Conservation (phyloP, 2,888 invertebrate genomes). For the Euproctis similis region DNA sequence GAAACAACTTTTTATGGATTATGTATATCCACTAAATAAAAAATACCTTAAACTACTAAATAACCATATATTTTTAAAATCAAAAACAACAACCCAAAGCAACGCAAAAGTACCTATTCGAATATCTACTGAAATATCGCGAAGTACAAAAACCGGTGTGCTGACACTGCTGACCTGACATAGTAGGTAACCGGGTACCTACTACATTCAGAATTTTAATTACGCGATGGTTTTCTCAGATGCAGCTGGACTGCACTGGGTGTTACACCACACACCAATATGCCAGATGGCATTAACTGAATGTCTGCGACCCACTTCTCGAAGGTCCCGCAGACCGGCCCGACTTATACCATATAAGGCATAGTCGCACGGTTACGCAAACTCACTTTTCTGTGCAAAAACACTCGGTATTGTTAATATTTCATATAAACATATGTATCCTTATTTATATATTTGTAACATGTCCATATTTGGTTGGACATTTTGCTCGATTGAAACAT, state of each 20-base stretch:
- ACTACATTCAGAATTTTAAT: conserved; percentile 30
- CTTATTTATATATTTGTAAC: conserved; percentile 19
- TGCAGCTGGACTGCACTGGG: conserved; percentile 38
- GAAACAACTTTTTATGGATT: too few species aligned
- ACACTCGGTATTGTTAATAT: conserved; percentile 25
- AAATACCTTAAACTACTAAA: too few species aligned
- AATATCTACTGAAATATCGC: too few species aligned
- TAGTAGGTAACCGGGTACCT: too few species aligned
- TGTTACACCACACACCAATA: conserved; percentile 47
- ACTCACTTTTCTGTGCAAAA: conserved; percentile 21
- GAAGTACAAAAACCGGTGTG: conserved; percentile 25
- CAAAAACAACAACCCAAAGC: too few species aligned
- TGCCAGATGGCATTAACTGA: conserved; percentile 63
- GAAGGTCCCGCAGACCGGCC: conserved; percentile 57
- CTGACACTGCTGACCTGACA: too few species aligned
- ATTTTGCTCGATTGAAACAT: conserved; percentile 27
- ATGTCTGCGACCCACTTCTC: conserved; percentile 59
- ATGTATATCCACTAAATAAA: too few species aligned
- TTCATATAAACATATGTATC: conserved; percentile 17
- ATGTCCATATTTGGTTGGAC: conserved; percentile 13
- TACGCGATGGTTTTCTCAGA: conserved; percentile 28
- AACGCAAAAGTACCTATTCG: too few species aligned
- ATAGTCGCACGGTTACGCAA: conserved; percentile 61
- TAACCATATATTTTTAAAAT: too few species aligned
- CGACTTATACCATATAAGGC: conserved; percentile 55